Conservation (phyloP, 2,797 vertebrate genomes). For the Antennarius maculatus region DNA sequence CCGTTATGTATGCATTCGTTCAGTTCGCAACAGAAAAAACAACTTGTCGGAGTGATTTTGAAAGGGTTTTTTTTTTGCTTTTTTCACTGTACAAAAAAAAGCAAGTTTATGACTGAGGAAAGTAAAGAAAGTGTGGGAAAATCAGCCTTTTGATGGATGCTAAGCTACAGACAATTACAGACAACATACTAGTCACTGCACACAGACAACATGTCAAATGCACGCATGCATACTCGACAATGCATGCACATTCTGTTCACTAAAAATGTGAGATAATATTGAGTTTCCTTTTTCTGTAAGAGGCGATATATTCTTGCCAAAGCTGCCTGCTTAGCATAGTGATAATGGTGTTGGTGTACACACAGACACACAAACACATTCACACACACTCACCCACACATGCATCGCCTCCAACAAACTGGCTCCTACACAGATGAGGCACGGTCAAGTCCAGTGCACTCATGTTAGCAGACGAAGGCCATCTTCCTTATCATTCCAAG, state of each 20-base stretch:
- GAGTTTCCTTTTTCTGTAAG: constrained; percentile 42
- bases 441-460: constrained; percentile 43
- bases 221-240: constrained; percentile 22
- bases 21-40: constrained; percentile 20
- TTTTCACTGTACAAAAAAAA: constrained; percentile 46
- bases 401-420: constrained; percentile 30
- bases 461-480: constrained; percentile 22
- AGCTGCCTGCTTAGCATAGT: constrained; percentile 44
- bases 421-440: constrained; percentile 35
- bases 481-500: constrained; percentile 42
- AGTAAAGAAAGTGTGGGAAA: constrained; percentile 46
- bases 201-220: constrained; percentile 36
- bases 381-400: constrained; percentile 23
- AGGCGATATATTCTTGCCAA: constrained; percentile 37
- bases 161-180: constrained; percentile 63
- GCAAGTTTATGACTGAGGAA: constrained; percentile 54
- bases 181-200: constrained; percentile 51
- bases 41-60: constrained; percentile 62
- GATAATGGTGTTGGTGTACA: constrained; percentile 45
- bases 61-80: constrained; percentile 25
- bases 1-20: constrained; percentile 66
- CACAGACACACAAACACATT: constrained; percentile 23
- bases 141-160: constrained; percentile 62
- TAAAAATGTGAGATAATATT: constrained; percentile 61
- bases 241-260: constrained; percentile 54